Evolutionary conservation across 2,888 invertebrate genomes (phyloP).

Genomic region (Aromia moschata): DNA sequence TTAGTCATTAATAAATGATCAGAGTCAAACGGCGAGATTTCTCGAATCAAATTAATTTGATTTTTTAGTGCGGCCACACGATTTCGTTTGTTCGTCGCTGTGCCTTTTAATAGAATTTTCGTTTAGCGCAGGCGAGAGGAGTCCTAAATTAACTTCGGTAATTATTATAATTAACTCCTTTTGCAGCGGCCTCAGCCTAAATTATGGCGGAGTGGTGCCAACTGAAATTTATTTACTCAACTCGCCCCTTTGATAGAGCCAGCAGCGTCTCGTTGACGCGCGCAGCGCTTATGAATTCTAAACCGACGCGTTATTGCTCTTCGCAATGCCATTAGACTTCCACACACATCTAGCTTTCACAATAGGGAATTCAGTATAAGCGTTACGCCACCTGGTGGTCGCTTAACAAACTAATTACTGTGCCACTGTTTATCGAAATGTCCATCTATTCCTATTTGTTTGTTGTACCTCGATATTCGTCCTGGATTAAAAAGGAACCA

Average conservation of each 20-base stretch:
- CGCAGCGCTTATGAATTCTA: too few relatives aligned
- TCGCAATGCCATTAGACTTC: too few relatives aligned
- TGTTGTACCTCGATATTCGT: too few relatives aligned
- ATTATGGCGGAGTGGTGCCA: not conserved
- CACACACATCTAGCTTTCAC: too few relatives aligned
- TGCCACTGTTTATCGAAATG: too few relatives aligned
- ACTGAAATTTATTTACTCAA: not conserved
- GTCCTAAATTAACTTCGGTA: slow-evolving; percentile 17
- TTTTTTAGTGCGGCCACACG: not conserved
- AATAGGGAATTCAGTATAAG: too few relatives aligned
- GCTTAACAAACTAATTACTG: too few relatives aligned
- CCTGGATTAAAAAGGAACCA: too few relatives aligned
- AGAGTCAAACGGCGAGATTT: not conserved
- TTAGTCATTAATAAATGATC: slow-evolving; percentile 12
- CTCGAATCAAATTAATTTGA: slow-evolving; percentile 4
- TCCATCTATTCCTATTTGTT: too few relatives aligned
- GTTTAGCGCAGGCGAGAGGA: not conserved
- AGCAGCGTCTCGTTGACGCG: not conserved
- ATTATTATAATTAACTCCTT: slow-evolving; percentile 20
- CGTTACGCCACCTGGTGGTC: too few relatives aligned
- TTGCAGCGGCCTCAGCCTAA: not conserved
- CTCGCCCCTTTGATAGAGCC: not conserved
- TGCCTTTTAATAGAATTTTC: slow-evolving; percentile 10
- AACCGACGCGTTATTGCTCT: too few relatives aligned
- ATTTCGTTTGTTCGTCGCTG: not conserved